phyloP scores from a whole-genome alignment of 2,888 invertebrate genomes.

The Callinectes sapidus region DNA sequence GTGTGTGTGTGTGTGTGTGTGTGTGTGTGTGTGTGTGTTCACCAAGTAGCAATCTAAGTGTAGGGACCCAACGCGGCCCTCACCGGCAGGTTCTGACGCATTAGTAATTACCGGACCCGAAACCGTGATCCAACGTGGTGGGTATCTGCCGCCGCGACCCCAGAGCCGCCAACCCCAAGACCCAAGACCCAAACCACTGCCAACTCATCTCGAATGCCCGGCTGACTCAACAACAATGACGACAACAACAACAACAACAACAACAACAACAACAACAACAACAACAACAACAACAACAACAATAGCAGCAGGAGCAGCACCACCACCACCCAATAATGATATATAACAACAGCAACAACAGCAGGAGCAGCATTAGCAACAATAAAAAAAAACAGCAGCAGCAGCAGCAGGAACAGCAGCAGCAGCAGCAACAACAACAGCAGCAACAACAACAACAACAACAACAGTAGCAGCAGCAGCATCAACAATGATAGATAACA shows the following conservation, averaged over 20 bases:
- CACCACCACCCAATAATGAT: too few species aligned
- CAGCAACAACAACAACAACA: too few species aligned
- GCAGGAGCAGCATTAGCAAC: background rate
- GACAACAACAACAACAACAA: background rate
- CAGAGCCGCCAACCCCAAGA: background rate
- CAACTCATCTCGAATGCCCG: background rate
- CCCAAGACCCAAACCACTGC: background rate
- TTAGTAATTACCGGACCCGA: constrained; percentile 16
- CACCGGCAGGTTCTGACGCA: constrained; percentile 26
- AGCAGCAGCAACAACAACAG: too few species aligned
- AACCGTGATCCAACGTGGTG: constrained; percentile 44
- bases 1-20: background rate
- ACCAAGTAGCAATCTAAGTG: constrained; percentile 34
- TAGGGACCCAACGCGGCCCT: background rate
- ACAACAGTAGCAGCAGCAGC: too few species aligned
- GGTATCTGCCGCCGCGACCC: background rate
- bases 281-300: background rate
- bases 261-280: background rate
- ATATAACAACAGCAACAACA: background rate
- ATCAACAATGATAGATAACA: too few species aligned
- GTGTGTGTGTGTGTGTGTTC: background rate
- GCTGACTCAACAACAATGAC: background rate
- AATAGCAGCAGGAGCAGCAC: background rate
- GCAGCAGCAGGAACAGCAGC: too few species aligned
- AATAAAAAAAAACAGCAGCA: too few species aligned